Conservation (phyloP, 1,140 invertebrate species). For the Zaprionus africanus region DNA sequence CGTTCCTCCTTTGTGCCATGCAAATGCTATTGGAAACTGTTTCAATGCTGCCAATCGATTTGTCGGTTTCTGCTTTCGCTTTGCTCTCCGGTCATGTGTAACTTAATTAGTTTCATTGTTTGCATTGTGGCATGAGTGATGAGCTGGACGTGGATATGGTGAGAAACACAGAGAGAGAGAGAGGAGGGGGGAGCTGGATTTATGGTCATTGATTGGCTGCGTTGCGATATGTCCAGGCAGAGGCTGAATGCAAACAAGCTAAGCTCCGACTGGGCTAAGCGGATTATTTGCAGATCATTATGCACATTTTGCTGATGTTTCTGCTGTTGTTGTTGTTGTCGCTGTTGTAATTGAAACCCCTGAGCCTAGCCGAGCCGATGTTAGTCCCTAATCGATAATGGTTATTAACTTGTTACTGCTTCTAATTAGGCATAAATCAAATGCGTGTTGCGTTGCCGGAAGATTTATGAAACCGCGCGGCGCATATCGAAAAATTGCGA, state of each 20-base stretch:
- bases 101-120: constrained; percentile 69
- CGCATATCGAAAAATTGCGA: constrained; percentile 11
- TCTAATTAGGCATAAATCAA: constrained; percentile 56
- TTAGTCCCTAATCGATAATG: constrained; percentile 25
- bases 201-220: constrained; percentile 41
- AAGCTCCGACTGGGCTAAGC: constrained; percentile 26
- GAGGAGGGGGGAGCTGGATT: neutral
- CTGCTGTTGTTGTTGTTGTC: neutral
- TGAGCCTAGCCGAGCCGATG: too few species aligned
- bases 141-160: neutral
- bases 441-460: constrained; percentile 11
- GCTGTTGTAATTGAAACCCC: neutral
- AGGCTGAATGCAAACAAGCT: constrained; percentile 8
- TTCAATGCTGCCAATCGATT: constrained; percentile 46
- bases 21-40: constrained; percentile 24
- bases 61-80: constrained; percentile 32
- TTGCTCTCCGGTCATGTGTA: constrained; percentile 42
- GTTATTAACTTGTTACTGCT: constrained; percentile 54
- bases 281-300: constrained; percentile 50
- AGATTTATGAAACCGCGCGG: constrained; percentile 22
- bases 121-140: constrained; percentile 27
- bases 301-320: constrained; percentile 32
- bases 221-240: constrained; percentile 3
- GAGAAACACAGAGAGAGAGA: neutral
- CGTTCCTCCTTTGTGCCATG: neutral